Base-by-base conservation (phyloP, 2,113 vertebrate genomes). In the Gallinago media region DNA sequence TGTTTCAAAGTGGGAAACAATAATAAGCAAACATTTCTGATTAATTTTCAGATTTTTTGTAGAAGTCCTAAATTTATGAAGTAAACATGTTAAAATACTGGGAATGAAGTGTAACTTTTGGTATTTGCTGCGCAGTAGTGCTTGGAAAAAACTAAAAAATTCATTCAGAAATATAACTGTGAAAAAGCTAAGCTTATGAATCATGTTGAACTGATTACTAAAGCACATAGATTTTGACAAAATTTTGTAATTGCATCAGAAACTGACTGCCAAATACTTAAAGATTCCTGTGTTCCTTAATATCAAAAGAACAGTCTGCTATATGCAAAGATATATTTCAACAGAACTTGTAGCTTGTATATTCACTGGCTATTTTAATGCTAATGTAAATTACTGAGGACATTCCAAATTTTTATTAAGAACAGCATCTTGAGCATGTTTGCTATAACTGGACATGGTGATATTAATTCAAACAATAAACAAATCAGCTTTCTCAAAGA, bases 381-480 rank as follows among this genome's bases (percentile, higher is more conserved):
- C 50, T 81, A n/a, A 52, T 31, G 70, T 50, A 67, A 83, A 84
- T 88, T 86, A 71, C 42, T 72, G 75, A 74, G 63, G 31, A 25
- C 18, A 50, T 88, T 93, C 55, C 55, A 8, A 76, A 34, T 76
- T 92, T 97, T 94, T 89, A 89, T 88, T 85, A 92, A 63, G 38
- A 94, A 42, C 52, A 85, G 62, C 50, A 44, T 76, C 61, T 91
- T 94, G 59, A 91, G 27, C 44, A 34, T 76, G n/a, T 89, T 94
- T 94, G 50, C 63, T 74, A 9, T 86, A 89, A 63, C 67, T 86
- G 67, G 55, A 77, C 67, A 77, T 38, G 38, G 36, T 66, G 63
- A 91, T 93, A 95, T 85, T 34, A 89, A 93, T 93, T 94, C 62
- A 83, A 89, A 85, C 40, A 94, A 66, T 88, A 96, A 92, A 89